These are phyloP conservation scores for Automeris io DNA, from an alignment of 2,888 invertebrate species.

Conservation along the genomic window DNA sequence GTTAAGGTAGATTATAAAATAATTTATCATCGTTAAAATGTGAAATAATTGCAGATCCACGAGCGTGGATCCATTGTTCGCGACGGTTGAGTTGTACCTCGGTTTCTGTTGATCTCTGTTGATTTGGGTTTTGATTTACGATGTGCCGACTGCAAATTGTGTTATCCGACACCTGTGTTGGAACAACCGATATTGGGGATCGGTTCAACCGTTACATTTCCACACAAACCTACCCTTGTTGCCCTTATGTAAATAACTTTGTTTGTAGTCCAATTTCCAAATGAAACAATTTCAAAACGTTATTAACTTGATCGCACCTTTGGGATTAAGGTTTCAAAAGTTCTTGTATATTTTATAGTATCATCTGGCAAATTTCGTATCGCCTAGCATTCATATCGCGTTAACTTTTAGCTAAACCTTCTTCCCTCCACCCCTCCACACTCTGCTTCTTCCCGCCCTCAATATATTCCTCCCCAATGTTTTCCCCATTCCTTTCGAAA, in stretches of 20 bases:
- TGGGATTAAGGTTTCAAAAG: too few species aligned
- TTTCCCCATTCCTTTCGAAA: too few species aligned
- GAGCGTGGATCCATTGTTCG: slow-evolving; percentile 10
- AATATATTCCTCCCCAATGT: too few species aligned
- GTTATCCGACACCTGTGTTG: slow-evolving; percentile 14
- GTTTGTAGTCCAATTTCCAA: background rate
- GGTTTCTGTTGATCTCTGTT: slow-evolving; percentile 21
- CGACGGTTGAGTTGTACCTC: slow-evolving; percentile 2
- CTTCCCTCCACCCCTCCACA: too few species aligned
- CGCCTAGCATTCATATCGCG: too few species aligned
- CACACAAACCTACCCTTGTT: background rate
- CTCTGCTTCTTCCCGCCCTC: too few species aligned
- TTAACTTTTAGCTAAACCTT: too few species aligned
- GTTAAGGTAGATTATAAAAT: slow-evolving; percentile 2
- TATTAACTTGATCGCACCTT: too few species aligned
- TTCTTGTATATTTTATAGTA: too few species aligned
- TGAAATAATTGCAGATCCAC: slow-evolving; percentile 12
- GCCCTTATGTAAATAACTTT: background rate
- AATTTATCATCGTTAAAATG: slow-evolving; percentile 14
- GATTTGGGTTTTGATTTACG: slow-evolving; percentile 22
- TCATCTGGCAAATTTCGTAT: too few species aligned
- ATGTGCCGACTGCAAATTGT: slow-evolving; percentile 10
- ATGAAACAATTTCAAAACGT: background rate
- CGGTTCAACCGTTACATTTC: slow-evolving; percentile 3
- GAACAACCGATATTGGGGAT: slow-evolving; percentile 4